Evolutionary conservation across 2,797 vertebrate species (phyloP), one percentile per base, ranked within the genome.

Genomic region (Schizopygopsis pylzovi): DNA sequence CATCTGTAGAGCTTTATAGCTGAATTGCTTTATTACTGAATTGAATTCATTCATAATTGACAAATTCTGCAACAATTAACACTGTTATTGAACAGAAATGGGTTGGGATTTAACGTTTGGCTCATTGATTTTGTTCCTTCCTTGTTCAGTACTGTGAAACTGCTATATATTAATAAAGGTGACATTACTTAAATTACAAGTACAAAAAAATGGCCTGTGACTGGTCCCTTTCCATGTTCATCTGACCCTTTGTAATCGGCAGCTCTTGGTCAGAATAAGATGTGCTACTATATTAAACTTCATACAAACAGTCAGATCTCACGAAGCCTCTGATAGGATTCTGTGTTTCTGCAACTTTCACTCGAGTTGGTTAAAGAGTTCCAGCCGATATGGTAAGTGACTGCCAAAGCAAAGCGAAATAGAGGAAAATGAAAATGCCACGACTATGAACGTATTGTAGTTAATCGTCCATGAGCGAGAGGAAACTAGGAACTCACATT

Each of bases 401-500:
- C 82, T 76, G 45, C 82, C 28, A 70, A 56, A 71, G 76, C 13
- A 63, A 61, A 61, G 41, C 8, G 49, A 71, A 25, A 67, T 82
- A 82, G 39, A 56, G 25, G 78, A 25, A 80, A 80, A 54, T 71
- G 20, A 82, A 16, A 18, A 78, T 70, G 83, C 47, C 43, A 47
- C 22, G 33, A 49, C 28, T 33, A 49, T 83, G 82, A 85, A 59
- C 88, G 45, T 72, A 83, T 82, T 56, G 79, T 86, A 80, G 78
- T 87, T 87, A 85, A 81, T 70, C 25, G 75, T 79, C 83, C 87
- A 75, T 85, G 75, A 79, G 75, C 45, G 20, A 45, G 47, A 80
- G 75, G 43, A 85, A 82, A 83, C 39, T 70, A 86, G 87, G 59
- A 88, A 86, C 65, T 80, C 5, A 6, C 61, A 85, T 85, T 75